phyloP scores from a whole-genome alignment of 1,140 invertebrate genomes.

The Ceratina japonica region DNA sequence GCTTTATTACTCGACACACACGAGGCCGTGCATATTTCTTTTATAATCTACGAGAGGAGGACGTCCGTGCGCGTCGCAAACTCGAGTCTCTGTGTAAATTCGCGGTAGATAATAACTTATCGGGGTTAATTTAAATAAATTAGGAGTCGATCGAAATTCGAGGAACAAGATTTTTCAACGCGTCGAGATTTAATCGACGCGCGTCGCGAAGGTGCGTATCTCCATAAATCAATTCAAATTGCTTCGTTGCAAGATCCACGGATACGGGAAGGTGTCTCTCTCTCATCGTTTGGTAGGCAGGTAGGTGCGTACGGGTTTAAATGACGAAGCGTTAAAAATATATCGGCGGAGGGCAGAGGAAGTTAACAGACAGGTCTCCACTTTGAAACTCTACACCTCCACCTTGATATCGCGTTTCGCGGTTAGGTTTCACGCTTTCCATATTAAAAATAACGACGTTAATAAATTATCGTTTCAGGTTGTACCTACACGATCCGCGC shows the following conservation, averaged over 20 bases:
- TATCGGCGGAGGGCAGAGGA: slow-evolving; percentile 1
- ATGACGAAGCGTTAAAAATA: slow-evolving; percentile 42
- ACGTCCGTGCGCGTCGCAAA: too few species aligned
- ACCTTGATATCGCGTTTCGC: slow-evolving; percentile 28
- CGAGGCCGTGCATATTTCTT: too few species aligned
- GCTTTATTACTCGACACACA: too few species aligned
- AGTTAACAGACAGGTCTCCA: slow-evolving; percentile 34
- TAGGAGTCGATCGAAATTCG: background rate
- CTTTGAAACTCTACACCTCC: slow-evolving; percentile 40
- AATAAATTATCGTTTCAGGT: slow-evolving; percentile 27
- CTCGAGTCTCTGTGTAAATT: too few species aligned
- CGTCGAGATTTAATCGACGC: background rate
- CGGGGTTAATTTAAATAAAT: slow-evolving; percentile 8
- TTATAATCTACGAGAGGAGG: too few species aligned
- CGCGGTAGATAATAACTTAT: background rate
- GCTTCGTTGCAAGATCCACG: background rate
- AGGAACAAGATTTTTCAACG: background rate
- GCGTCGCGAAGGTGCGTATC: background rate
- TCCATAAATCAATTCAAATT: slow-evolving; percentile 21
- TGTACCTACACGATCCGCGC: background rate
- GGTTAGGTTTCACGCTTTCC: slow-evolving; percentile 26
- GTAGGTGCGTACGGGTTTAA: background rate
- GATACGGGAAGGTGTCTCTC: background rate
- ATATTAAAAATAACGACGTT: slow-evolving; percentile 42
- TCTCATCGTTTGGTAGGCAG: too few species aligned